These are phyloP conservation scores for Phaonia tiefii DNA, from an alignment of 2,888 invertebrate genomes.

Conservation along the genomic window DNA sequence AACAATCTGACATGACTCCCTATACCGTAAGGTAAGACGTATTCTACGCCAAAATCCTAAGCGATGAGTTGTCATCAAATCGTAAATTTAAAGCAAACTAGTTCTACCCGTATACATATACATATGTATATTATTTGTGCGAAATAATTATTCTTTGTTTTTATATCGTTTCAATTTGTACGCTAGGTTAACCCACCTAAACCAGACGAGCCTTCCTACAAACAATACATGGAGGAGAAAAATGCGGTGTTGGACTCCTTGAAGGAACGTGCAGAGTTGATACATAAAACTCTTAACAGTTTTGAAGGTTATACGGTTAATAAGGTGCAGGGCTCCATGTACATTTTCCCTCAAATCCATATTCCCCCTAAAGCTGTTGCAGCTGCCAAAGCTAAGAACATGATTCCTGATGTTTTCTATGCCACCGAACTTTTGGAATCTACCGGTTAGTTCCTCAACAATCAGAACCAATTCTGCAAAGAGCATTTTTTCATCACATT, in stretches of 20 bases:
- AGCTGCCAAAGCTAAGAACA: slow-evolving; percentile 88
- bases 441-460: slow-evolving; percentile 82
- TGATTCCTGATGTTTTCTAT: slow-evolving; percentile 94
- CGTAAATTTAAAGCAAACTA: too few relatives aligned
- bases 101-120: too few relatives aligned
- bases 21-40: too few relatives aligned
- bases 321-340: slow-evolving; percentile 97
- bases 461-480: background rate
- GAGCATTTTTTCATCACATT: background rate
- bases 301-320: slow-evolving; percentile 95
- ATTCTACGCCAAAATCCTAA: too few relatives aligned
- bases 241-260: slow-evolving; percentile 87
- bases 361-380: slow-evolving; percentile 91
- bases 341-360: slow-evolving; percentile 94
- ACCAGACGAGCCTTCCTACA: slow-evolving; percentile 93
- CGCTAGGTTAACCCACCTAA: slow-evolving; percentile 86
- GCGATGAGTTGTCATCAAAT: too few relatives aligned
- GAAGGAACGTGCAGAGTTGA: slow-evolving; percentile 88
- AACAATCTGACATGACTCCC: too few relatives aligned
- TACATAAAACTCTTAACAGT: slow-evolving; percentile 92
- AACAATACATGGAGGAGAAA: slow-evolving; percentile 88
- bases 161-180: background rate
- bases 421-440: slow-evolving; percentile 94
- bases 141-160: too few relatives aligned
- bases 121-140: too few relatives aligned